Conservation (phyloP, 2,113 vertebrate species). For the Ictalurus punctatus region DNA sequence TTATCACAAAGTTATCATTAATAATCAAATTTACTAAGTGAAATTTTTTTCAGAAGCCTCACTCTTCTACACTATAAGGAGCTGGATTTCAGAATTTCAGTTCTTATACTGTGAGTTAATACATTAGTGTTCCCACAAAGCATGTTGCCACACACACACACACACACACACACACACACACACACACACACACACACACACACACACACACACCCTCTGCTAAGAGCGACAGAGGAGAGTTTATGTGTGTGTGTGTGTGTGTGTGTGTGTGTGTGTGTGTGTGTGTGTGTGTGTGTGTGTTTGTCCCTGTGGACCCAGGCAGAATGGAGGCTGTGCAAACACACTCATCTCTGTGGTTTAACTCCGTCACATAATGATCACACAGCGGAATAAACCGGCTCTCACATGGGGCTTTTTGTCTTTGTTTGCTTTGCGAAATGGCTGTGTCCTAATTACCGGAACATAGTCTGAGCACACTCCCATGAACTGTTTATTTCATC, state of each 20-base stretch:
- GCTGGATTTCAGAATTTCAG: neutral
- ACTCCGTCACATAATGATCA: constrained; percentile 70
- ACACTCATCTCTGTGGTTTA: constrained; percentile 60
- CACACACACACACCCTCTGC: neutral
- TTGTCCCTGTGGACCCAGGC: constrained; percentile 57
- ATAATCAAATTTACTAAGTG: neutral
- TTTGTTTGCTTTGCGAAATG: constrained; percentile 45
- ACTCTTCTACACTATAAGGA: neutral
- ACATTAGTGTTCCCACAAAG: neutral
- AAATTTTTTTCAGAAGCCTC: neutral
- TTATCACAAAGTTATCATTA: neutral
- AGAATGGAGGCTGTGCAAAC: constrained; percentile 68
- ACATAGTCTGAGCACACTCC: constrained; percentile 2
- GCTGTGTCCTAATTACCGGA: constrained; percentile 41
- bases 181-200: neutral
- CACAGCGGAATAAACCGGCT: constrained; percentile 52
- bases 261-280: neutral
- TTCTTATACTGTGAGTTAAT: neutral
- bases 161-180: neutral
- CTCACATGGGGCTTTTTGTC: constrained; percentile 40
- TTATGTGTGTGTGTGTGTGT: constrained; percentile 10
- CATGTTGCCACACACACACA: neutral
- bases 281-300: constrained; percentile 16
- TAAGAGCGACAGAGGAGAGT: constrained; percentile 3
- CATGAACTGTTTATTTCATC: neutral